Conservation (phyloP, 2,797 vertebrate genomes). For the Neosilurus hyrtlii region DNA sequence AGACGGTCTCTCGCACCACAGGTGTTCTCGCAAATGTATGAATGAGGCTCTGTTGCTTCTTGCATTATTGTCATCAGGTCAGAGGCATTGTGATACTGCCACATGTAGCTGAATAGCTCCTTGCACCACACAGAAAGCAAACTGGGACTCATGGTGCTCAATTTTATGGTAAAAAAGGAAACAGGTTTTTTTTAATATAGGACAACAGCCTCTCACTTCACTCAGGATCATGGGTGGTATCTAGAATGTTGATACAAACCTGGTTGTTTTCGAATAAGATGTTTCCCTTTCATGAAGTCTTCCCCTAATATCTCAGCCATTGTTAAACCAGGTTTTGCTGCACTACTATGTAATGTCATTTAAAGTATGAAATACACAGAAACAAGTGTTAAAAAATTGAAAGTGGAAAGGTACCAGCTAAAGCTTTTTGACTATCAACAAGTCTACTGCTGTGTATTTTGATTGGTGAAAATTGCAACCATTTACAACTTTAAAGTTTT, state of each 20-base stretch:
- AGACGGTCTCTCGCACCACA: not conserved
- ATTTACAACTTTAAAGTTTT: not conserved
- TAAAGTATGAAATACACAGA: not conserved
- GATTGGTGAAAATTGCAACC: not conserved
- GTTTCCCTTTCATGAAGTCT: not conserved
- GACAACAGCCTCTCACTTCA: not conserved
- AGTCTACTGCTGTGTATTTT: not conserved
- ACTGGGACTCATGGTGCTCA: not conserved
- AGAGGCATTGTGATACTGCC: not conserved
- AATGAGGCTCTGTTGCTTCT: not conserved
- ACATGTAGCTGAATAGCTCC: not conserved
- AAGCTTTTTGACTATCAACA: not conserved
- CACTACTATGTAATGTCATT: not conserved
- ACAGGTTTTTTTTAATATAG: too few species aligned
- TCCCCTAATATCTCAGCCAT: not conserved
- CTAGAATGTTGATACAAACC: not conserved
- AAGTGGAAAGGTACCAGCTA: not conserved
- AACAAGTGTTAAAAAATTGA: not conserved
- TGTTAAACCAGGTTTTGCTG: not conserved
- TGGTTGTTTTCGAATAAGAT: not conserved
- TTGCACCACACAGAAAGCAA: not conserved
- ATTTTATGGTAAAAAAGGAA: not conserved
- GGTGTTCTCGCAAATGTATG: not conserved
- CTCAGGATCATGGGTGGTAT: not conserved
- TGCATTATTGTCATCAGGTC: too few species aligned